Conservation (phyloP, 1,140 invertebrate species). For the Drosophila trapezifrons region DNA sequence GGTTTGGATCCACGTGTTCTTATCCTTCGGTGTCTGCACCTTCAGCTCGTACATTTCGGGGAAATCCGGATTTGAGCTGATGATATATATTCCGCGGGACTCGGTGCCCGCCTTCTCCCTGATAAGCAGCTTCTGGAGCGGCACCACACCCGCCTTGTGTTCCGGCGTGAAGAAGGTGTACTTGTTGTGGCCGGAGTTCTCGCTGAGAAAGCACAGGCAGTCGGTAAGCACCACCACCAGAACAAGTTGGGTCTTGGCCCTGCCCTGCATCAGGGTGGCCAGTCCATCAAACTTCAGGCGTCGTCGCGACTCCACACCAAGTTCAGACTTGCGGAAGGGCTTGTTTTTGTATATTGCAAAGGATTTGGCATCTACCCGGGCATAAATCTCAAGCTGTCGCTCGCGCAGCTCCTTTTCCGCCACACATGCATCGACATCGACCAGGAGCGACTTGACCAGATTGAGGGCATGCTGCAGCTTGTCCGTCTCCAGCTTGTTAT, state of each 20-base stretch:
- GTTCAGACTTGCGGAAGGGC: constrained; percentile 98
- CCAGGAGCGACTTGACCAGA: constrained; percentile 93
- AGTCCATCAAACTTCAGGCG: constrained; percentile 94
- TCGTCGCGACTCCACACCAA: constrained; percentile 91
- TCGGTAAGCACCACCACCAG: constrained; percentile 95
- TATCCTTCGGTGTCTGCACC: constrained; percentile 94
- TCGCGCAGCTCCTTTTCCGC: constrained; percentile 95
- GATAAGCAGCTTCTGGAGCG: constrained; percentile 94
- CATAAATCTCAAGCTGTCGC: constrained; percentile 95
- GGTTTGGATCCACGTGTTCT: constrained; percentile 93
- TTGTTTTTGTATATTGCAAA: constrained; percentile 91
- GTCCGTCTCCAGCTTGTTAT: constrained; percentile 90
- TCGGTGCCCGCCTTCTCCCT: constrained; percentile 95
- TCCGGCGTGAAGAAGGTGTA: constrained; percentile 94
- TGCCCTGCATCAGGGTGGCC: constrained; percentile 92
- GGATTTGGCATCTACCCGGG: constrained; percentile 96
- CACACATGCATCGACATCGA: constrained; percentile 95
- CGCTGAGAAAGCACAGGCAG: constrained; percentile 95
- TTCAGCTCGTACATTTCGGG: constrained; percentile 98
- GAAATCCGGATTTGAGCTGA: constrained; percentile 92
- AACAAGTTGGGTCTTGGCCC: constrained; percentile 92
- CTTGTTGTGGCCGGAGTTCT: constrained; percentile 91
- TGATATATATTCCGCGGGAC: constrained; percentile 94
- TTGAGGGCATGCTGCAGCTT: constrained; percentile 89
- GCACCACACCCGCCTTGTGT: constrained; percentile 95